A percentile compares a stretch with the other conserved stretches of the same genome.
phyloP scores from a whole-genome alignment of 92 coral and sea anemone genomes.

The Siderastrea radians region DNA sequence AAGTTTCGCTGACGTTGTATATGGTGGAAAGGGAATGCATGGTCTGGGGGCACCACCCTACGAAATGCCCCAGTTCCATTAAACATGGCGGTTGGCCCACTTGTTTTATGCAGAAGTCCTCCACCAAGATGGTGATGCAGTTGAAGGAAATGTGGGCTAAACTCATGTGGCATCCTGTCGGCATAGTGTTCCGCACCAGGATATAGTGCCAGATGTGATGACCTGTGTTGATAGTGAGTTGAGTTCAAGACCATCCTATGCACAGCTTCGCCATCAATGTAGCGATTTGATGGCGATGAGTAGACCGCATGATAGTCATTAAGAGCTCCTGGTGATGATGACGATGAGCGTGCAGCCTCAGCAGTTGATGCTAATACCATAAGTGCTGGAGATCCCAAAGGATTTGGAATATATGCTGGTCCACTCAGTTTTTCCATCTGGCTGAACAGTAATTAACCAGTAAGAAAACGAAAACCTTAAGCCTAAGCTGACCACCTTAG shows the following conservation, averaged over 20 bases:
- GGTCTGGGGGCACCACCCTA: conserved; percentile 83
- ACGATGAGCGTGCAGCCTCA: conserved; percentile 88
- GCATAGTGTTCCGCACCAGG: conserved; percentile 82
- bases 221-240: conserved; percentile 82
- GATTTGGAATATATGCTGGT: conserved; percentile 87
- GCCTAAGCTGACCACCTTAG: neutral
- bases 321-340: conserved; percentile 85
- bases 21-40: conserved; percentile 86
- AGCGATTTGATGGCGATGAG: conserved; percentile 88
- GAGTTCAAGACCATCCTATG: conserved; percentile 93
- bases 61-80: conserved; percentile 93
- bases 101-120: conserved; percentile 81
- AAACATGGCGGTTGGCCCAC: conserved; percentile 83
- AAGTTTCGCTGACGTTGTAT: conserved; percentile 85
- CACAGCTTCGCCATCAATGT: conserved; percentile 83
- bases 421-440: conserved; percentile 92
- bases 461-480: neutral
- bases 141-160: conserved; percentile 81
- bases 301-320: conserved; percentile 87
- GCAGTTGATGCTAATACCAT: conserved; percentile 96
- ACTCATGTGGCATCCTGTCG: conserved; percentile 88
- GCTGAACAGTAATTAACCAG: conserved; percentile 11
- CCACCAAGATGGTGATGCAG: conserved; percentile 86
- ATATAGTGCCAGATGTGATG: conserved; percentile 86
- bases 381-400: conserved; percentile 90